A percentile compares a stretch with the other conserved stretches of the same genome.
These are phyloP conservation scores for Elaeidobius kamerunicus DNA, from an alignment of 2,888 invertebrate species.

Conservation along the genomic window DNA sequence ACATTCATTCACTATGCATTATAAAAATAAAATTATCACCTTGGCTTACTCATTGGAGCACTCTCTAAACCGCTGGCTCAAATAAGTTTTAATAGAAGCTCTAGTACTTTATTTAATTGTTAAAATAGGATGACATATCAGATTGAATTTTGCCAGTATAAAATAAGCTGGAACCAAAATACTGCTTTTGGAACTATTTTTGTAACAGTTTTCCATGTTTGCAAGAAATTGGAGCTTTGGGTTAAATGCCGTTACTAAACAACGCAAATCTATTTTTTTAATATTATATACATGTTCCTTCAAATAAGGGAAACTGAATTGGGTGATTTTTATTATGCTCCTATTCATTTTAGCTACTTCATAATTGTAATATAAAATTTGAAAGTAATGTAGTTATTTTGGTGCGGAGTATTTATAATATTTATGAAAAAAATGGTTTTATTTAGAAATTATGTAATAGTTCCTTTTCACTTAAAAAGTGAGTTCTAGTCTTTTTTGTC, in stretches of 20 bases:
- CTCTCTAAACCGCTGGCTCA: constrained; percentile 11
- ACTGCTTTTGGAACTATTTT: not conserved
- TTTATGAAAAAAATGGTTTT: not conserved
- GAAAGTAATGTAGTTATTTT: not conserved
- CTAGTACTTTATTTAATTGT: constrained; percentile 11
- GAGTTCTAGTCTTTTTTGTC: constrained; percentile 15
- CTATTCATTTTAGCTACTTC: not conserved
- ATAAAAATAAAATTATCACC: too few relatives aligned
- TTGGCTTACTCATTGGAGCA: too few relatives aligned
- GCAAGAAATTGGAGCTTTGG: too few relatives aligned
- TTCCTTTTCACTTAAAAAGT: constrained; percentile 11
- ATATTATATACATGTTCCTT: not conserved
- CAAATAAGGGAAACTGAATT: not conserved
- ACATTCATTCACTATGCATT: too few relatives aligned
- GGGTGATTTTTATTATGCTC: not conserved
- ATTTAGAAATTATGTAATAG: constrained; percentile 8
- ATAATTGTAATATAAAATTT: not conserved
- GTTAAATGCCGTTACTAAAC: not conserved
- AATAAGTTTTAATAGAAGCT: constrained; percentile 1
- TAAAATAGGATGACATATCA: constrained; percentile 21
- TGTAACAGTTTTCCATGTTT: not conserved
- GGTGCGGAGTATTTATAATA: not conserved
- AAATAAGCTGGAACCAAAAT: not conserved
- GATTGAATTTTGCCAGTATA: not conserved
- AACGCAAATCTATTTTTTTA: not conserved